phyloP scores from a whole-genome alignment of 2,888 invertebrate species.

The Dryocosmus kuriphilus region DNA sequence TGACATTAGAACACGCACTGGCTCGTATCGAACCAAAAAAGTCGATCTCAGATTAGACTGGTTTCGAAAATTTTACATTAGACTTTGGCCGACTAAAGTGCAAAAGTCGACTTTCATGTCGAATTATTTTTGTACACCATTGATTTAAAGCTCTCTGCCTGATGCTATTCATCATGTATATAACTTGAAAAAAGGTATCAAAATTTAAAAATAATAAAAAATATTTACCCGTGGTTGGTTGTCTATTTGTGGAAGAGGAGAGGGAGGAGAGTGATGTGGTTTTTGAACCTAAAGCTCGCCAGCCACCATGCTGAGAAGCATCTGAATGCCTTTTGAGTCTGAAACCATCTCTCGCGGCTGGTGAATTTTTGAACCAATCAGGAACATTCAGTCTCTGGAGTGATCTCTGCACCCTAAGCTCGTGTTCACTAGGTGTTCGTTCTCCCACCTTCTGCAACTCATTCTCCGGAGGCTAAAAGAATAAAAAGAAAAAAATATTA shows the following conservation, averaged over 20 bases:
- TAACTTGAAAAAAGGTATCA: too few relatives aligned
- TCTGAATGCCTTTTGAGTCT: slow-evolving; percentile 88
- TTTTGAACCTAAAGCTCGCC: slow-evolving; percentile 86
- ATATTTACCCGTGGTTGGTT: slow-evolving; percentile 71
- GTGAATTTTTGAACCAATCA: slow-evolving; percentile 93
- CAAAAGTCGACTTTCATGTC: too few relatives aligned
- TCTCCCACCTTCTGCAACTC: slow-evolving; percentile 91
- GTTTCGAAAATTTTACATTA: too few relatives aligned
- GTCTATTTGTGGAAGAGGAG: slow-evolving; percentile 76
- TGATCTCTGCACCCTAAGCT: slow-evolving; percentile 94
- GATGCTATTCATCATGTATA: too few relatives aligned
- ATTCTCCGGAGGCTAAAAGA: slow-evolving; percentile 93
- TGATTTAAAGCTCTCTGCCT: too few relatives aligned
- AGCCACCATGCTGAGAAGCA: slow-evolving; percentile 80
- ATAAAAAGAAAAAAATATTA: slow-evolving; percentile 50
- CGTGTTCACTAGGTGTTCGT: slow-evolving; percentile 94
- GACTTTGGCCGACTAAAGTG: too few relatives aligned
- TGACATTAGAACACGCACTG: too few relatives aligned
- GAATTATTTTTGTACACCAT: too few relatives aligned
- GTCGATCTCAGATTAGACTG: too few relatives aligned
- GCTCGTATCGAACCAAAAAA: too few relatives aligned
- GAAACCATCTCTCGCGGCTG: slow-evolving; percentile 88
- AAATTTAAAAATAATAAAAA: neutral
- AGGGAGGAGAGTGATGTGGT: slow-evolving; percentile 91
- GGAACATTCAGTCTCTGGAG: slow-evolving; percentile 96